A percentile compares a stretch with the other conserved stretches of the same genome.
Evolutionary conservation across 2,888 invertebrate genomes (phyloP).

Genomic region (Orthosia cruda): DNA sequence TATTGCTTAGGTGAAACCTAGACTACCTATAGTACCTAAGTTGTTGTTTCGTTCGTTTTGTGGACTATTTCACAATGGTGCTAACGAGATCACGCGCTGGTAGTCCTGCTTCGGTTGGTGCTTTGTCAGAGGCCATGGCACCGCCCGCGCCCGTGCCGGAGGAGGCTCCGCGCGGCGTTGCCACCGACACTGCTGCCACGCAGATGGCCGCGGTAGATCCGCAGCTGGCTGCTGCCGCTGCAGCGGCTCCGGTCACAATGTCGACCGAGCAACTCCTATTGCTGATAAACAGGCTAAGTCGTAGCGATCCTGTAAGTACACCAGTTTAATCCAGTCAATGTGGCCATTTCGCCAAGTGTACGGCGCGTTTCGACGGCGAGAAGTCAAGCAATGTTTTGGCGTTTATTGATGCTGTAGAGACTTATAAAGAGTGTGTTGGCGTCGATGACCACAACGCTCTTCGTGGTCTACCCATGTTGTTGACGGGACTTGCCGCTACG

Average conservation of each 20-base stretch:
- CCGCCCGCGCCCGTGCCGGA: too few relatives aligned
- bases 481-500: constrained; percentile 10
- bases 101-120: too few relatives aligned
- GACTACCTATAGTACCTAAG: too few relatives aligned
- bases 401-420: constrained; percentile 27
- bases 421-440: too few relatives aligned
- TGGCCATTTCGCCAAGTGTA: not conserved
- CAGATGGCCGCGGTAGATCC: not conserved
- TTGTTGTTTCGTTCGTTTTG: too few relatives aligned
- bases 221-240: not conserved
- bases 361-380: constrained; percentile 8
- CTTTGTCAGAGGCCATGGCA: too few relatives aligned
- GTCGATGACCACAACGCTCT: constrained; percentile 18
- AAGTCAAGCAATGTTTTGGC: constrained; percentile 26
- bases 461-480: constrained; percentile 3
- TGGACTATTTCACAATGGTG: too few relatives aligned
- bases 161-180: too few relatives aligned
- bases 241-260: constrained; percentile 1
- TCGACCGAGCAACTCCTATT: not conserved
- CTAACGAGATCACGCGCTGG: too few relatives aligned
- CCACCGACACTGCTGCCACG: not conserved
- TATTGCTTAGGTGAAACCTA: too few relatives aligned
- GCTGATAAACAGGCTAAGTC: not conserved
- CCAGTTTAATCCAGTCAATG: not conserved
- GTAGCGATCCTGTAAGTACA: not conserved